These are phyloP conservation scores for Glyptemys insculpta DNA, from an alignment of 2,797 vertebrate genomes.

Conservation along the genomic window DNA sequence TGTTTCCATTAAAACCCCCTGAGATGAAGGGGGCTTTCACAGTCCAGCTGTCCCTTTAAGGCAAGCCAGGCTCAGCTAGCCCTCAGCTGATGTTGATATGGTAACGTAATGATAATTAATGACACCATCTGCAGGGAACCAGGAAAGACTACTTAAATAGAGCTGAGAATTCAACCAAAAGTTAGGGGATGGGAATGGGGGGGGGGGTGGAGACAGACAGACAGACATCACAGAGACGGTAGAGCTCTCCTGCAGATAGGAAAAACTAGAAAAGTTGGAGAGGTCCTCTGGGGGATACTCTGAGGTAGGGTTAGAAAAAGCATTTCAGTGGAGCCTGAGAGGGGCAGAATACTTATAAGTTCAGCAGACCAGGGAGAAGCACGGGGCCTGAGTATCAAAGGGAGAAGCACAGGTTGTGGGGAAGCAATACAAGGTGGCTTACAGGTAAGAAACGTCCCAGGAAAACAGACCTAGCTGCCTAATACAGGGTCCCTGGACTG, in stretches of 20 bases:
- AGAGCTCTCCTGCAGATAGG: background rate
- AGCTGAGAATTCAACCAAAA: background rate
- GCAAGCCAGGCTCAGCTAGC: background rate
- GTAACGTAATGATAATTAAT: background rate
- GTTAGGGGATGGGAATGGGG: too few species aligned
- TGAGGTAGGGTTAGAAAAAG: background rate
- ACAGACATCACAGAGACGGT: background rate
- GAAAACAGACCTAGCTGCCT: background rate
- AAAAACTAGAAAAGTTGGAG: background rate
- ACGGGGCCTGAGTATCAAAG: background rate
- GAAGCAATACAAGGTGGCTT: background rate
- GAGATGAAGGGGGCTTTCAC: background rate
- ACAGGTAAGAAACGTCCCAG: background rate
- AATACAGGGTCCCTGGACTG: background rate
- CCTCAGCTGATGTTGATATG: background rate
- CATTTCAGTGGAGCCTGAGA: background rate
- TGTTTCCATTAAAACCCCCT: background rate
- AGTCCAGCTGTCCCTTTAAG: background rate
- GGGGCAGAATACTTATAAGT: background rate
- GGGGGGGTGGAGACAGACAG: too few species aligned
- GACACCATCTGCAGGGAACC: background rate
- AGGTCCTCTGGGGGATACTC: background rate
- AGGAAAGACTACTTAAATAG: background rate
- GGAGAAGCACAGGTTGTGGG: background rate
- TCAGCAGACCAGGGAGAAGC: background rate